Conservation (phyloP, 2,888 invertebrate genomes). For the Eulithis prunata region DNA sequence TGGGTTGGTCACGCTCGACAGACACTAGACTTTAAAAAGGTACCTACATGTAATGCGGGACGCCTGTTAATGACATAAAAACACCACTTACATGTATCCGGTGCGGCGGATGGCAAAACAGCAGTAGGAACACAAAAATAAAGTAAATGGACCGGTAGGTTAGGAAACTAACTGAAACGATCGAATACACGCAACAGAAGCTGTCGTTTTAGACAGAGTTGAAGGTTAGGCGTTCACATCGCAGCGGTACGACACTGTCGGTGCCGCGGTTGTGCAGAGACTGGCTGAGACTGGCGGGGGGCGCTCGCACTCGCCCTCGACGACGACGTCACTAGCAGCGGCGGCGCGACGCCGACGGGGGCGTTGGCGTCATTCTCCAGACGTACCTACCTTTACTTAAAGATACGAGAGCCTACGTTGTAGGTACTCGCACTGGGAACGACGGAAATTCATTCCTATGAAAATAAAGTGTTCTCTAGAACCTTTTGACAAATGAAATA, state of each 20-base stretch:
- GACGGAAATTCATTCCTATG: conserved; percentile 28
- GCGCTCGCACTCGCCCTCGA: conserved; percentile 42
- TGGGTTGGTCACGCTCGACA: conserved; percentile 55
- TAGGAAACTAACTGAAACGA: conserved; percentile 61
- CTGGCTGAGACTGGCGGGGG: conserved; percentile 55
- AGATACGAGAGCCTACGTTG: conserved; percentile 17
- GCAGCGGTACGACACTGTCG: conserved; percentile 80
- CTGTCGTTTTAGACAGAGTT: conserved; percentile 80
- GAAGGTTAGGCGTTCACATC: conserved; percentile 80
- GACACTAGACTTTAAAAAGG: conserved; percentile 60
- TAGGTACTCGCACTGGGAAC: conserved; percentile 42
- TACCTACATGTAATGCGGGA: conserved; percentile 55
- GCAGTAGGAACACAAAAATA: conserved; percentile 64
- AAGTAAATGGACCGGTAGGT: conserved; percentile 60
- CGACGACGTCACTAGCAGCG: conserved; percentile 39
- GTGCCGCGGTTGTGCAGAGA: conserved; percentile 81
- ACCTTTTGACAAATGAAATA: conserved; percentile 1
- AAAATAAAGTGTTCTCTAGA: conserved; percentile 9
- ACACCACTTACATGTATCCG: conserved; percentile 75
- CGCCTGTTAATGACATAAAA: conserved; percentile 67
- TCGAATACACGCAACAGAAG: conserved; percentile 69
- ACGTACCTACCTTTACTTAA: conserved; percentile 42
- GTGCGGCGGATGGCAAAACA: conserved; percentile 54
- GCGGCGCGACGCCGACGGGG: conserved; percentile 49
- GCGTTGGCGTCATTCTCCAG: conserved; percentile 72